A percentile compares a stretch with the other conserved stretches of the same genome.
Evolutionary conservation across 1,140 invertebrate genomes (phyloP).

Genomic region (Phocides pigmalion): DNA sequence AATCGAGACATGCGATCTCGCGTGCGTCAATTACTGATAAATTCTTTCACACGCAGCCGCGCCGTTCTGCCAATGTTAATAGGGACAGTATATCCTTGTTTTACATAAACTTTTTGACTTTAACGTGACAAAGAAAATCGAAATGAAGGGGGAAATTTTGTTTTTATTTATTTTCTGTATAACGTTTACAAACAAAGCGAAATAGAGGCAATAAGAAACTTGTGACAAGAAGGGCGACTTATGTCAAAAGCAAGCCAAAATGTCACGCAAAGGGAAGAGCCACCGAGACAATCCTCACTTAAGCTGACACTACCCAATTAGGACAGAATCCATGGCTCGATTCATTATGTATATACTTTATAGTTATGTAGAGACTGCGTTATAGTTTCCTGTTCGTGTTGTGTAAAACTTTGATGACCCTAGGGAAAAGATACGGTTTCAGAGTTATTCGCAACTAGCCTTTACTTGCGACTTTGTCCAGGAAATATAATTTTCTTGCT

Average conservation of each 20-base stretch:
- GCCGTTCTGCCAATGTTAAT: constrained; percentile 18
- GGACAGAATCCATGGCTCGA: neutral
- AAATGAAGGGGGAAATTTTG: neutral
- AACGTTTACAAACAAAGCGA: too few relatives aligned
- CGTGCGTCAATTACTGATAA: constrained; percentile 34
- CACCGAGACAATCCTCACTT: constrained; percentile 7
- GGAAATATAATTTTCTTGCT: too few relatives aligned
- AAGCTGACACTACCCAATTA: constrained; percentile 16
- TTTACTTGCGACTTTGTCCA: too few relatives aligned
- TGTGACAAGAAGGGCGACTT: neutral
- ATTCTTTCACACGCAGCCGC: constrained; percentile 28
- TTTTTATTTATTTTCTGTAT: too few relatives aligned
- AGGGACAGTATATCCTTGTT: constrained; percentile 24
- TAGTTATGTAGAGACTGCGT: constrained; percentile 6
- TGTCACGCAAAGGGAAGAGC: neutral
- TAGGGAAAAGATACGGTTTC: neutral
- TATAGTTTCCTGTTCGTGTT: constrained; percentile 9
- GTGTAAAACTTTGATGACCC: neutral
- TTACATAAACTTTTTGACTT: constrained; percentile 8
- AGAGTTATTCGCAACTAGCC: too few relatives aligned
- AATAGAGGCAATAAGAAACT: neutral
- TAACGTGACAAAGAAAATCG: constrained; percentile 4
- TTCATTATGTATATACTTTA: constrained; percentile 15
- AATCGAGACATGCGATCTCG: constrained; percentile 40
- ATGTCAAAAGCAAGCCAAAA: constrained; percentile 1